Evolutionary conservation across 2,888 invertebrate genomes (phyloP).

Genomic region (Drosophila lutescens): DNA sequence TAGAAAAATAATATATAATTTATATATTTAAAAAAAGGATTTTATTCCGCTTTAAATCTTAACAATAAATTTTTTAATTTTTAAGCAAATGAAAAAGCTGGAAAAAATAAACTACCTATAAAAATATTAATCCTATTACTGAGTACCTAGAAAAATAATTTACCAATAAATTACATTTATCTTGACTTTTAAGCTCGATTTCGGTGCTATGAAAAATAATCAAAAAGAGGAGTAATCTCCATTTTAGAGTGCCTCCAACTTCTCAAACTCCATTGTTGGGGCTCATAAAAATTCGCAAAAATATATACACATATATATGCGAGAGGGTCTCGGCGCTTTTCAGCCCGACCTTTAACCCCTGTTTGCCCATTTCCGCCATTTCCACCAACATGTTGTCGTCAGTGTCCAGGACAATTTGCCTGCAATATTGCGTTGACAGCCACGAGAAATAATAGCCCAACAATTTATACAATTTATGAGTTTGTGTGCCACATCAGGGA

Average conservation of each 20-base stretch:
- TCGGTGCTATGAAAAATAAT: too few relatives aligned
- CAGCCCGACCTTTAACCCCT: constrained; percentile 1
- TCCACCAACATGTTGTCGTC: constrained; percentile 33
- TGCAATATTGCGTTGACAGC: constrained; percentile 82
- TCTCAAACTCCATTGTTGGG: neutral
- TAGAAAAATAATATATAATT: too few relatives aligned
- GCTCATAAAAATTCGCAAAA: neutral
- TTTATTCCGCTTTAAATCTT: too few relatives aligned
- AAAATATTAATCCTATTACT: too few relatives aligned
- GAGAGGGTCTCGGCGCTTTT: neutral
- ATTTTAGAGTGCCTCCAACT: neutral
- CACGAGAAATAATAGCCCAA: constrained; percentile 81
- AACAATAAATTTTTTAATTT: too few relatives aligned
- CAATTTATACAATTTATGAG: constrained; percentile 81
- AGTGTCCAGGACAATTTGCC: constrained; percentile 71
- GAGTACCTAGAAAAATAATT: too few relatives aligned
- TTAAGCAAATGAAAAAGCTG: too few relatives aligned
- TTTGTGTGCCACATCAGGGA: constrained; percentile 59
- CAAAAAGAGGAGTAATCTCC: neutral
- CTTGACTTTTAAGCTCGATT: too few relatives aligned
- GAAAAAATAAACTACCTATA: too few relatives aligned
- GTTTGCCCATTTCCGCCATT: neutral
- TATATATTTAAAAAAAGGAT: neutral
- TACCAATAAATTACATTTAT: too few relatives aligned
- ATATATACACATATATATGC: neutral